phyloP scores from a whole-genome alignment of 1,140 invertebrate genomes.

The Dysdera silvatica region DNA sequence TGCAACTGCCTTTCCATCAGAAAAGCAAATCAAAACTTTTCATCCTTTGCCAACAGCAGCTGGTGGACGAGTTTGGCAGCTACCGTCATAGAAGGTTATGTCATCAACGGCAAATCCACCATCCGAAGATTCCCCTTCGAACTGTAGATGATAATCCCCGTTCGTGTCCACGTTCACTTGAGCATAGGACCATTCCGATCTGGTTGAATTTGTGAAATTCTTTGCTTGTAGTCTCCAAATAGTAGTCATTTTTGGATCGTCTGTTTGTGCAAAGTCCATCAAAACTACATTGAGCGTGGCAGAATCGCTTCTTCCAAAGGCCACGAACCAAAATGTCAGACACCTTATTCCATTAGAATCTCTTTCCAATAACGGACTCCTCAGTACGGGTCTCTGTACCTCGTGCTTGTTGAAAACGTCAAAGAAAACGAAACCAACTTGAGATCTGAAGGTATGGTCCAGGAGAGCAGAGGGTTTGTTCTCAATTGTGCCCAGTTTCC shows the following conservation, averaged over 20 bases:
- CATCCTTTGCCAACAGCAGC: conserved; percentile 28
- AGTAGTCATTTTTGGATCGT: conserved; percentile 12
- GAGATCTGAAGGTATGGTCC: conserved; percentile 56
- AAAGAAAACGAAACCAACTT: conserved; percentile 58
- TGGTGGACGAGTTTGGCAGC: conserved; percentile 28
- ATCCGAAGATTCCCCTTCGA: conserved; percentile 58
- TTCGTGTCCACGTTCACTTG: conserved; percentile 52
- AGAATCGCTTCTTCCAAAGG: conserved; percentile 35
- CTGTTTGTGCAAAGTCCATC: conserved; percentile 12
- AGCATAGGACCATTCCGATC: conserved; percentile 55
- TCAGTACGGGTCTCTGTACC: conserved; percentile 36
- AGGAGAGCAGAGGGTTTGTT: conserved; percentile 56
- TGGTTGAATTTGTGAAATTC: conserved; percentile 50
- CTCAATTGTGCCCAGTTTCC: conserved; percentile 54
- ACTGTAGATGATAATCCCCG: conserved; percentile 44
- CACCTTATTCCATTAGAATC: conserved; percentile 42
- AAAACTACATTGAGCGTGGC: conserved; percentile 29
- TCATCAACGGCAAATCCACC: conserved; percentile 62
- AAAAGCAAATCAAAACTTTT: too few species aligned
- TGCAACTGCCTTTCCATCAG: too few species aligned
- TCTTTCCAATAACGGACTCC: conserved; percentile 32
- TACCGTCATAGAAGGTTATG: conserved; percentile 53
- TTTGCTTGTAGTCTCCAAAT: conserved; percentile 52
- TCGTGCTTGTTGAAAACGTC: conserved; percentile 56
- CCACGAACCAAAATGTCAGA: conserved; percentile 54